Conservation (phyloP, 2,797 vertebrate species). For the Lagocephalus sceleratus region DNA sequence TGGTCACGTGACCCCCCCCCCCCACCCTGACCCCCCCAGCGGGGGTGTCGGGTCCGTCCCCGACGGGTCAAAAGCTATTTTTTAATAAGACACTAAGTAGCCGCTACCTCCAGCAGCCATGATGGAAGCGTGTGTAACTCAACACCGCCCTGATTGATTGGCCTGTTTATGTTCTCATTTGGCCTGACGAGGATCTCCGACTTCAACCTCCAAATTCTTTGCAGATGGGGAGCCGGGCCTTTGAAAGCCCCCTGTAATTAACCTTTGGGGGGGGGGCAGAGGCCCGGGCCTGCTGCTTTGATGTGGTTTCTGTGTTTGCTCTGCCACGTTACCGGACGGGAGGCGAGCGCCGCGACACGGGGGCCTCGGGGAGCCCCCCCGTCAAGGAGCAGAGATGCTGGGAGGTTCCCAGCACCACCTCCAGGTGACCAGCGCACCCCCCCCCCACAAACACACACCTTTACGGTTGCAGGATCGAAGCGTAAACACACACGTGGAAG, state of each 20-base stretch:
- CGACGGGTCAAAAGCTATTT: constrained; percentile 42
- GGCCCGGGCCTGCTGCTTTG: constrained; percentile 55
- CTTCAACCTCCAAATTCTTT: constrained; percentile 64
- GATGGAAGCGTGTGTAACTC: constrained; percentile 44
- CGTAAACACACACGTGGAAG: too few species aligned
- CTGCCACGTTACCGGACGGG: constrained; percentile 36
- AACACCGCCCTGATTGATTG: constrained; percentile 61
- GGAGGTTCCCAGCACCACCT: too few species aligned
- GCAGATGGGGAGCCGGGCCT: constrained; percentile 65
- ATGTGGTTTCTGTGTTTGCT: constrained; percentile 68
- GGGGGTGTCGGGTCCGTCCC: constrained; percentile 46
- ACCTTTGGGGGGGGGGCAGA: constrained; percentile 62
- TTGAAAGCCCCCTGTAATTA: constrained; percentile 67
- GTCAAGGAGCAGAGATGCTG: too few species aligned
- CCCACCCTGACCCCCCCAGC: too few species aligned
- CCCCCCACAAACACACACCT: too few species aligned
- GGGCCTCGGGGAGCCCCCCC: too few species aligned
- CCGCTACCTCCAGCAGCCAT: constrained; percentile 54
- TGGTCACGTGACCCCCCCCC: constrained; percentile 20
- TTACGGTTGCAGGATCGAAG: too few species aligned
- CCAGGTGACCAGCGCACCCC: too few species aligned
- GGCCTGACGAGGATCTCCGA: constrained; percentile 62
- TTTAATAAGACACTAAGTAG: constrained; percentile 58
- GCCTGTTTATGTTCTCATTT: constrained; percentile 66
- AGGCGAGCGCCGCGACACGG: constrained; percentile 40